Conservation (phyloP, 2,888 invertebrate species). For the Escarpia spicata region DNA sequence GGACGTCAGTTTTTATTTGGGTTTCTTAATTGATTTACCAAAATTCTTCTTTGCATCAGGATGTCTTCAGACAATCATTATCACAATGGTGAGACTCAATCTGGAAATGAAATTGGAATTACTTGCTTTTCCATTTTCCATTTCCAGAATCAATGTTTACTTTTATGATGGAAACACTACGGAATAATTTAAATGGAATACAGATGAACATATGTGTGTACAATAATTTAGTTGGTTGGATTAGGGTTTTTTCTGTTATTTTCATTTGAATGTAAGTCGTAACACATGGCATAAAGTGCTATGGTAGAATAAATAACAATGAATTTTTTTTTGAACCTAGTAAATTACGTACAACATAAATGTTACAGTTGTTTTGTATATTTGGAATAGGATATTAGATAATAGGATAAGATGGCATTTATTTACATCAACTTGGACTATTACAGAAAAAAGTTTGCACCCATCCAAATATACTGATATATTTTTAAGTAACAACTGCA, state of each 20-base stretch:
- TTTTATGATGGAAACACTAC: background rate
- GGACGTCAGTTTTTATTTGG: too few species aligned
- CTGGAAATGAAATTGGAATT: background rate
- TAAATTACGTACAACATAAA: background rate
- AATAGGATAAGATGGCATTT: too few species aligned
- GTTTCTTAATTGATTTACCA: background rate
- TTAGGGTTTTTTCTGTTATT: background rate
- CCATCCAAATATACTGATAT: background rate
- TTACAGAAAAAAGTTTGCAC: background rate
- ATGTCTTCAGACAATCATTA: background rate
- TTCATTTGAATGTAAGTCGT: background rate
- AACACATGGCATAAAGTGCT: background rate
- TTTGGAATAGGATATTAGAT: too few species aligned
- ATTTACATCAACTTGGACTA: background rate
- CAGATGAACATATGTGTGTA: too few species aligned
- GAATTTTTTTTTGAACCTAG: background rate
- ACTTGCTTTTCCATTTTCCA: background rate
- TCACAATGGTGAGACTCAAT: background rate
- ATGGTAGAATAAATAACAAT: background rate
- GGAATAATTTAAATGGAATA: background rate
- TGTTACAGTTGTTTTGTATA: background rate
- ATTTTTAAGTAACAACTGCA: background rate
- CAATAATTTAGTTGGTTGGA: too few species aligned
- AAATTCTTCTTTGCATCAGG: background rate
- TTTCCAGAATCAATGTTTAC: background rate